Percentiles rank a stretch among this genome's conserved stretches.
phyloP scores from a whole-genome alignment of 2,888 invertebrate species.

The Keiferia lycopersicella region DNA sequence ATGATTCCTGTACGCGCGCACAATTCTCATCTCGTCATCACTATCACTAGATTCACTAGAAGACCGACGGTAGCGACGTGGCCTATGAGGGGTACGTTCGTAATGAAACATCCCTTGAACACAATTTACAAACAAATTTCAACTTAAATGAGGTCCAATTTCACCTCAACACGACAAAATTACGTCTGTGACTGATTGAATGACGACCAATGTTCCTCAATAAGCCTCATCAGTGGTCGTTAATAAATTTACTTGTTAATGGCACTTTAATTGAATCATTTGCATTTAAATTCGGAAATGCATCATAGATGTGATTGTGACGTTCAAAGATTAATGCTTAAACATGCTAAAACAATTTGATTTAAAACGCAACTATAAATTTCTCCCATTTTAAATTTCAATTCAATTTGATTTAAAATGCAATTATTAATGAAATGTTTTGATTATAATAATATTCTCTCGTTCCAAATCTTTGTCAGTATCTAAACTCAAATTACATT shows the following conservation, averaged over 20 bases:
- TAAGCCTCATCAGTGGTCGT: background rate
- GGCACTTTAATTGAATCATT: background rate
- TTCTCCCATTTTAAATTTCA: too few relatives aligned
- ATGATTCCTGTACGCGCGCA: constrained; percentile 37
- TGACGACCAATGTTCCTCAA: background rate
- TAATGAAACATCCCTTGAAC: background rate
- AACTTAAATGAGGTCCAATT: background rate
- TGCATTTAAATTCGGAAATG: constrained; percentile 5
- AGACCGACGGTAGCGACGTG: background rate
- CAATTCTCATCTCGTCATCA: constrained; percentile 39
- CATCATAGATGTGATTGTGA: background rate
- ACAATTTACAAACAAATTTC: background rate
- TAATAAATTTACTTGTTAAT: constrained; percentile 12
- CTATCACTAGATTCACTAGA: constrained; percentile 40
- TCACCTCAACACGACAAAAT: constrained; percentile 4
- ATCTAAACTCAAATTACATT: too few relatives aligned
- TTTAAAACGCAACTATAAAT: too few relatives aligned
- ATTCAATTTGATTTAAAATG: too few relatives aligned
- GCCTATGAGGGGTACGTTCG: background rate
- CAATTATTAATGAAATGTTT: too few relatives aligned
- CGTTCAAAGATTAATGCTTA: background rate
- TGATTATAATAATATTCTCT: too few relatives aligned
- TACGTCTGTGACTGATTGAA: background rate
- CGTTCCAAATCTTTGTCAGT: too few relatives aligned
- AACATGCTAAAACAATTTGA: too few relatives aligned